Conservation (phyloP, 2,888 invertebrate genomes). For the Diachrysia chrysitis region DNA sequence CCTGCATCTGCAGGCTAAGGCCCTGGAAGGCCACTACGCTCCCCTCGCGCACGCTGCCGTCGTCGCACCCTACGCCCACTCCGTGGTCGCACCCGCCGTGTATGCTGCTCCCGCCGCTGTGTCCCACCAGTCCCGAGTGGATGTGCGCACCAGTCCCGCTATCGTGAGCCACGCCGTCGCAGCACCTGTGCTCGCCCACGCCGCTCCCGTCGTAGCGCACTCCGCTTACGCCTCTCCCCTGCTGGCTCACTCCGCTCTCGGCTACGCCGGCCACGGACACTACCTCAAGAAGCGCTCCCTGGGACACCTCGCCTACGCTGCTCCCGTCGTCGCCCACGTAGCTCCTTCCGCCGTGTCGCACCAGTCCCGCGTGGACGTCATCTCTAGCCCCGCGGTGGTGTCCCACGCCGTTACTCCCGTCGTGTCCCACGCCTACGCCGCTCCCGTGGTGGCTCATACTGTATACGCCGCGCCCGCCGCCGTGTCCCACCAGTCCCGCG, state of each 20-base stretch:
- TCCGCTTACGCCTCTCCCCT: conserved; percentile 55
- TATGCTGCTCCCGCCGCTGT: conserved; percentile 62
- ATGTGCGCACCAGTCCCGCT: conserved; percentile 71
- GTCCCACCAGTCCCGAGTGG: conserved; percentile 78
- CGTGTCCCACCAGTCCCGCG: conserved; percentile 75
- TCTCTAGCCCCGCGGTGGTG: conserved; percentile 67
- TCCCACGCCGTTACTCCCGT: conserved; percentile 70
- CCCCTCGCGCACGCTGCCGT: conserved; percentile 65
- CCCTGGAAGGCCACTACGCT: conserved; percentile 78
- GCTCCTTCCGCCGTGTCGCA: conserved; percentile 86
- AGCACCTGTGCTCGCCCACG: not conserved
- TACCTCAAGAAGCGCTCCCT: conserved; percentile 73
- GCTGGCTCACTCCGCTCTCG: conserved; percentile 54
- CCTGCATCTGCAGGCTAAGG: conserved; percentile 85
- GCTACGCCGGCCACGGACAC: conserved; percentile 67
- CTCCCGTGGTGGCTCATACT: conserved; percentile 63
- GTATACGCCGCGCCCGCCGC: conserved; percentile 65
- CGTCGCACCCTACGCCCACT: conserved; percentile 69
- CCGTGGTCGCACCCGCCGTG: conserved; percentile 63
- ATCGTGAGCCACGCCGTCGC: conserved; percentile 63
- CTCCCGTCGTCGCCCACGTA: conserved; percentile 60
- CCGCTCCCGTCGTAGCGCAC: conserved; percentile 42
- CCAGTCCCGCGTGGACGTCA: conserved; percentile 76
- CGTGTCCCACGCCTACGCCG: conserved; percentile 64
- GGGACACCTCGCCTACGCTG: conserved; percentile 69